A percentile compares a stretch with the other conserved stretches of the same genome.
phyloP scores from a whole-genome alignment of 2,113 vertebrate genomes.

The Haplochromis vanheusdeni region DNA sequence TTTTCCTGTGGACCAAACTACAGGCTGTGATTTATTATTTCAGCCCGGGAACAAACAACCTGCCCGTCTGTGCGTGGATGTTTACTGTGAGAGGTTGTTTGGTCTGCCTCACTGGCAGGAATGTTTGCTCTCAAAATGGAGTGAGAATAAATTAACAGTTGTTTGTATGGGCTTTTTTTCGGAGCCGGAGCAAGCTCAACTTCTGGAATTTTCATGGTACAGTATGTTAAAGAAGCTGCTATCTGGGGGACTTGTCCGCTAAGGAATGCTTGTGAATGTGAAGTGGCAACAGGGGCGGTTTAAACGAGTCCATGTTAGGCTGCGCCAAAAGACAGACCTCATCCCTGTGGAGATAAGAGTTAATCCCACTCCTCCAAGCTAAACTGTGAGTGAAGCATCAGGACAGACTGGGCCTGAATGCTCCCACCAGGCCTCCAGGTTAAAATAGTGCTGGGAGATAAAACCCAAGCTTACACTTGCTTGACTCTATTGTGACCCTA shows the following conservation, averaged over 20 bases:
- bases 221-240: background rate
- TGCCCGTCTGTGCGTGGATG: background rate
- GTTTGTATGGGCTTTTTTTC: background rate
- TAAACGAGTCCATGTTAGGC: conserved; percentile 17
- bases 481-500: background rate
- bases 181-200: background rate
- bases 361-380: conserved; percentile 47
- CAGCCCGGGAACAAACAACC: conserved; percentile 27
- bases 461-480: background rate
- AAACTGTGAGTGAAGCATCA: conserved; percentile 48
- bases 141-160: conserved; percentile 26
- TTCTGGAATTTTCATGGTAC: background rate
- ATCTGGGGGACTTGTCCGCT: background rate
- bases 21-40: conserved; percentile 46
- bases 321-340: conserved; percentile 32
- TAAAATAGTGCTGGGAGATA: background rate
- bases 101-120: conserved; percentile 1
- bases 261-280: conserved; percentile 21
- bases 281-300: conserved; percentile 17
- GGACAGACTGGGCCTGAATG: conserved; percentile 22
- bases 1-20: background rate
- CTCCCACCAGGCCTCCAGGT: background rate
- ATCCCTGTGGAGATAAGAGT: conserved; percentile 55
- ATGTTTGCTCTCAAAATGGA: conserved; percentile 40
- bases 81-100: conserved; percentile 33